Percentiles rank a stretch among this genome's conserved stretches.
phyloP scores from a whole-genome alignment of 92 coral and sea anemone genomes.

The Porites lobata region DNA sequence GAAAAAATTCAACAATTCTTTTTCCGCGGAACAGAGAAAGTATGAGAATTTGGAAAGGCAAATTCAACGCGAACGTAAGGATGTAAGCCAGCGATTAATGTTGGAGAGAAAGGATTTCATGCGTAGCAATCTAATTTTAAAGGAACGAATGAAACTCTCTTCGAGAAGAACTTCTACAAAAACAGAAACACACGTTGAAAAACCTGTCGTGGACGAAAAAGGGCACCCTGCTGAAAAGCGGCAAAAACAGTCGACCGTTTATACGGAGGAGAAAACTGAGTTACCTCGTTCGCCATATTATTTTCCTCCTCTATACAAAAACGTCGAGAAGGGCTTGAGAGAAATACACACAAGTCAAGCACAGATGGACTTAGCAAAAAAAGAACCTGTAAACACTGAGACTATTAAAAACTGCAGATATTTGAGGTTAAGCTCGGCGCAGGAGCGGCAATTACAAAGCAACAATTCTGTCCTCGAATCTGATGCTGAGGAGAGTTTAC shows the following conservation, averaged over 20 bases:
- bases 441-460: neutral
- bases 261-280: conserved; percentile 17
- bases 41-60: conserved; percentile 35
- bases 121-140: conserved; percentile 34
- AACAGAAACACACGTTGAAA: neutral
- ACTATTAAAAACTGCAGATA: conserved; percentile 26
- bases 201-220: neutral
- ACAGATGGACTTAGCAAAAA: conserved; percentile 31
- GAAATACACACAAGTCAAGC: conserved; percentile 21
- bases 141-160: conserved; percentile 17
- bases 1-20: conserved; percentile 35
- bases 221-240: neutral
- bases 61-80: conserved; percentile 42
- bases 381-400: conserved; percentile 17
- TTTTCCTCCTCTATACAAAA: conserved; percentile 47
- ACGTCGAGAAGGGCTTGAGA: conserved; percentile 27
- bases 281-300: conserved; percentile 31
- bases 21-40: conserved; percentile 33
- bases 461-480: neutral
- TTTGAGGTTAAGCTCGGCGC: conserved; percentile 25
- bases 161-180: conserved; percentile 11
- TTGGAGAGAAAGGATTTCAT: conserved; percentile 32
- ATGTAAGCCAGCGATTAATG: conserved; percentile 2
- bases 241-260: conserved; percentile 13
- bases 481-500: neutral